These are phyloP conservation scores for Caenorhabditis sp. DNA, from an alignment of 2,888 invertebrate genomes.

Conservation along the genomic window DNA sequence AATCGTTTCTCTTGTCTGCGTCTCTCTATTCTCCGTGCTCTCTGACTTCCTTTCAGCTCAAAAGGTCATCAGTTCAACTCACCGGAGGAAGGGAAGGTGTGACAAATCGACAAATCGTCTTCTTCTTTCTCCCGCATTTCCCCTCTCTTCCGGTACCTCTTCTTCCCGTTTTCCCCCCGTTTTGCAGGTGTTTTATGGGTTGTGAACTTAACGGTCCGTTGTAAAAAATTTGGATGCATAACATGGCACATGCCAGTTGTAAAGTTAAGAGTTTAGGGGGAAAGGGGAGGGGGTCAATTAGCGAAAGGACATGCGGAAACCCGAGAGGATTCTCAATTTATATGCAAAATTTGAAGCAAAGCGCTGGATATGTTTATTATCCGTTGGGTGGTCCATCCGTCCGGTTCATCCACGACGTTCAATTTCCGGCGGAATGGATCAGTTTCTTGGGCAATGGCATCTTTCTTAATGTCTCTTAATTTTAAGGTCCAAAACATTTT, in stretches of 20 bases:
- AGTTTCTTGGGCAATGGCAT: too few species aligned
- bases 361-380: slow-evolving; percentile 38
- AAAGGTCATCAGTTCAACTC: slow-evolving; percentile 53
- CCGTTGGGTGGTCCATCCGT: too few species aligned
- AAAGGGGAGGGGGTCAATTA: slow-evolving; percentile 37
- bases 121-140: slow-evolving; percentile 45
- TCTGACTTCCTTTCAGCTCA: slow-evolving; percentile 24
- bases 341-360: slow-evolving; percentile 43
- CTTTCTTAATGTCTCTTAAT: too few species aligned
- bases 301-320: slow-evolving; percentile 22
- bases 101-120: slow-evolving; percentile 30
- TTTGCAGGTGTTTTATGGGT: slow-evolving; percentile 48
- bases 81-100: slow-evolving; percentile 12
- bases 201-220: not conserved
- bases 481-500: not conserved
- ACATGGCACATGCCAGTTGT: slow-evolving; percentile 30
- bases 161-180: slow-evolving; percentile 7
- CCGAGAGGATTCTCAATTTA: slow-evolving; percentile 53
- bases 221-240: too few species aligned
- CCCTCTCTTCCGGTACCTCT: slow-evolving; percentile 53
- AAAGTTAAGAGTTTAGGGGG: slow-evolving; percentile 42
- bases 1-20: slow-evolving; percentile 24
- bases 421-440: slow-evolving; percentile 31
- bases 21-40: slow-evolving; percentile 8
- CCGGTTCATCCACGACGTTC: not conserved